Base-by-base conservation (phyloP, 2,888 invertebrate genomes). In the Caradrina kadenii region DNA sequence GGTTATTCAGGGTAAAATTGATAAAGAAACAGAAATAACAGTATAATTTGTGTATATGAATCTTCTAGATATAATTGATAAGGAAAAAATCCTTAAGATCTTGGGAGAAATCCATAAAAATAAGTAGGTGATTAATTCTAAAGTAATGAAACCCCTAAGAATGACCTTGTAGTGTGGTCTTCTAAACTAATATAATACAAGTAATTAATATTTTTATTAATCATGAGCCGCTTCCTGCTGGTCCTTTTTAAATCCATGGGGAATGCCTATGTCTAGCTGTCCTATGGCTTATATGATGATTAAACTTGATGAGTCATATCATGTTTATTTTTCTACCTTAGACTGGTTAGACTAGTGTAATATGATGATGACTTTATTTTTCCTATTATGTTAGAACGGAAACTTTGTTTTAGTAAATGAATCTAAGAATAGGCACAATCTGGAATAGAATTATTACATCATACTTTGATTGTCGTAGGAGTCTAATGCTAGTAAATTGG, bases 301-400 rank as follows among this genome's bases (percentile, higher is more conserved):
- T n/a, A n/a, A n/a, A n/a, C n/a, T n/a, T n/a, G 53, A 49, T 70
- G 62, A 71, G 49, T 71, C 49, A 55, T 22, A 45, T 3, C 7
- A 15, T 21, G 17, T 21, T 56, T 56, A 50, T 45, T 63, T 39
- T 19, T 45, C 35, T 8, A 35, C 17, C 0, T 11, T 50, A 0
- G 42, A 55, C 54, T 42, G 21, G 54, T 71, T 54, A 17, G 13
- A 19, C 61, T 48, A 39, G 53, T 39, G 2, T 17, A 11, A 4
- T 49, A 21, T 61, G 17, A 10, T 17, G 4, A 10, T 22, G 6
- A 11, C 15, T 50, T 56, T 48, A 26, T 10, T 49, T 15, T 49
- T 59, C n/a, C 35, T 35, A 64, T 22, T 58, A 21, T 39, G 13
- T 52, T 19, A 19, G 15, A 53, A 45, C n/a, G n/a, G 11, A 15